Evolutionary conservation across 2,113 vertebrate species (phyloP), one percentile per base, ranked within the genome.

Genomic region (Phainopepla nitens): DNA sequence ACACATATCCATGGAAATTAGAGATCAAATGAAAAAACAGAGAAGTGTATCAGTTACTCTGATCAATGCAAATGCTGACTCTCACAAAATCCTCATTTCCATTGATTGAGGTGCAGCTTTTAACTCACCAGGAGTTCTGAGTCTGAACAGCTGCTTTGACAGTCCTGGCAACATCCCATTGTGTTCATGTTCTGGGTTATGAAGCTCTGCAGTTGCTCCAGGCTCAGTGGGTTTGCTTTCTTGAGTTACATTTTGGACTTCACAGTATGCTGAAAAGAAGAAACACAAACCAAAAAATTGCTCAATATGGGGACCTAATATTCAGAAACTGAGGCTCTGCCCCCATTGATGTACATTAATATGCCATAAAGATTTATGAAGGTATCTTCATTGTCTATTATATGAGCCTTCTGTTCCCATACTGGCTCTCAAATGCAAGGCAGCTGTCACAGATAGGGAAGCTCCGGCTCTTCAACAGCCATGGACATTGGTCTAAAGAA

Each of bases 111-210:
- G 61, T 72, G 62, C 56, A 91, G 73, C 22, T 11, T 80, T 33
- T 17, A 84, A 89, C 60, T 86, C 64, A 58, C 13, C 7, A 5
- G 78, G 57, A 50, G 6, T 0, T 11, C 0, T 44, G 61, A 68
- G 60, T 53, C 61, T 73, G 60, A 69, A 75, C 73, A 94, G 94
- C 82, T 96, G 69, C 73, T 94, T 57, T 88, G 28, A 65, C 54
- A 93, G 89, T 45, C 60, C 57, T 93, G 65, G 75, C 65, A 76
- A 45, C 11, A 68, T 76, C 77, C 42, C 49, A 24, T 42, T 87
- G 49, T 70, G 58, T 51, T 93, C 57, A 24, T 92, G n/a, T 94
- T 95, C 87, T 84, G 81, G 36, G 57, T 96, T 97, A 87, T 82
- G 70, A 84, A 97, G 96, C 42, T 51, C 16, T 86, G 47, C 24